Evolutionary conservation across 2,797 vertebrate genomes (phyloP).

Genomic region (Cygnus olor): DNA sequence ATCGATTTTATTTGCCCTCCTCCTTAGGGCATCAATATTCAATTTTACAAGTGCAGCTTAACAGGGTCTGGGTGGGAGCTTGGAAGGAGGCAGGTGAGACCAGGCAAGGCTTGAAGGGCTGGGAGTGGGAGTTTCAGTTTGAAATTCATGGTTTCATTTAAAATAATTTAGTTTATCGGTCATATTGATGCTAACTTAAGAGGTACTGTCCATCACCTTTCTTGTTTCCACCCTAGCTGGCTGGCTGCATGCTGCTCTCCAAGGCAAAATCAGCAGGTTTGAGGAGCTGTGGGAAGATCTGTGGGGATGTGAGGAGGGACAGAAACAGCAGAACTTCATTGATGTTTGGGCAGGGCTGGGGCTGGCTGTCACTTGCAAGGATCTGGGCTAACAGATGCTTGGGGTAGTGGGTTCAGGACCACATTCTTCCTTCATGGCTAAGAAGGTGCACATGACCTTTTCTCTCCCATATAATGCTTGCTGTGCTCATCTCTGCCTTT

Average conservation of each 20-base stretch:
- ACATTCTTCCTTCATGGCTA: not conserved
- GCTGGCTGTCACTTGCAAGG: not conserved
- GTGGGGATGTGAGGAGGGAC: not conserved
- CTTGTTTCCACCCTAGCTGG: not conserved
- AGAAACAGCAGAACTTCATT: not conserved
- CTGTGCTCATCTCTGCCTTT: not conserved
- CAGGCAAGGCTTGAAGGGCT: not conserved
- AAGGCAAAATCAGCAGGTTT: not conserved
- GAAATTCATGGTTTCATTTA: not conserved
- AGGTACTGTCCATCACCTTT: not conserved
- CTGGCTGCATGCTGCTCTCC: not conserved
- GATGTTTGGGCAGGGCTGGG: not conserved
- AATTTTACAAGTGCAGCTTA: not conserved
- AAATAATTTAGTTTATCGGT: not conserved
- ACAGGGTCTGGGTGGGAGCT: not conserved
- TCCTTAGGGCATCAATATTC: constrained; percentile 9
- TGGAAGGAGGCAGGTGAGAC: not conserved
- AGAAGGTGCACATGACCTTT: not conserved
- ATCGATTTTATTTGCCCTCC: constrained; percentile 30
- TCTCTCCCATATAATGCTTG: not conserved
- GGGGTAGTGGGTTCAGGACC: not conserved
- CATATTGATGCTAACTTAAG: not conserved
- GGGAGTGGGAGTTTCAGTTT: not conserved
- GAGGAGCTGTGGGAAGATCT: not conserved
- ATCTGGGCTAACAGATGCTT: not conserved